Evolutionary conservation across 1,140 invertebrate genomes (phyloP), one percentile per base, ranked within the genome.

Genomic region (Lordiphosa stackelbergi): DNA sequence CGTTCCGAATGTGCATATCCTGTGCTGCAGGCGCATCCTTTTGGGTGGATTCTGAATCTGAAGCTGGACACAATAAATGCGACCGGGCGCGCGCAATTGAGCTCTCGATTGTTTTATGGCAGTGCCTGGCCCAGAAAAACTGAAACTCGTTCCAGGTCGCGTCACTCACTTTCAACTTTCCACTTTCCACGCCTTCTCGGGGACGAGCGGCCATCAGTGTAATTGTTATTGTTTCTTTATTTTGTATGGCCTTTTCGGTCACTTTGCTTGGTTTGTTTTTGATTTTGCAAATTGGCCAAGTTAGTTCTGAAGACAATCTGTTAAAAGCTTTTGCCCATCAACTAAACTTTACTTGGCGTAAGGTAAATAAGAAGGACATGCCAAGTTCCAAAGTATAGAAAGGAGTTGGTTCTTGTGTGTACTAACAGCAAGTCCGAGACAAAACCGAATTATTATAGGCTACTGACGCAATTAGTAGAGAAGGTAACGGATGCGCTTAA

Each of bases 101-200:
- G 73, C 56, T 59, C 74, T 79, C 73, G 66, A 79, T 78, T 79
- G 73, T 73, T 79, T 78, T 78, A 73, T 73, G 60, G 53, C 53
- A 51, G 43, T 48, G 35, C 38, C 57, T 66, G 69, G 24, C 46
- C 45, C 55, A 60, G 45, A 65, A 60, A 58, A 56, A 48, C 16
- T 19, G 24, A 8, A 31, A 31, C 28, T 28, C 24, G 6, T 28
- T 28, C 24, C 24, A 28, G 24, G 24, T 28, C 24, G 24, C 56
- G 61, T 56, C 75, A 66, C 51, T 74, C 71, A 34, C 53, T 31
- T 31, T 66, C 66, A 69, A 53, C 54, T 57, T 31, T 31, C 28
- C 65, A 55, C 64, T 56, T 57, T 59, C 66, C 63, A 51, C 70
- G 41, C 34, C 46, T 69, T 61, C 71, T 61, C 77, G 58, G 62